A percentile compares a stretch with the other conserved stretches of the same genome.
Evolutionary conservation across 2,113 vertebrate genomes (phyloP).

Genomic region (Motacilla alba): DNA sequence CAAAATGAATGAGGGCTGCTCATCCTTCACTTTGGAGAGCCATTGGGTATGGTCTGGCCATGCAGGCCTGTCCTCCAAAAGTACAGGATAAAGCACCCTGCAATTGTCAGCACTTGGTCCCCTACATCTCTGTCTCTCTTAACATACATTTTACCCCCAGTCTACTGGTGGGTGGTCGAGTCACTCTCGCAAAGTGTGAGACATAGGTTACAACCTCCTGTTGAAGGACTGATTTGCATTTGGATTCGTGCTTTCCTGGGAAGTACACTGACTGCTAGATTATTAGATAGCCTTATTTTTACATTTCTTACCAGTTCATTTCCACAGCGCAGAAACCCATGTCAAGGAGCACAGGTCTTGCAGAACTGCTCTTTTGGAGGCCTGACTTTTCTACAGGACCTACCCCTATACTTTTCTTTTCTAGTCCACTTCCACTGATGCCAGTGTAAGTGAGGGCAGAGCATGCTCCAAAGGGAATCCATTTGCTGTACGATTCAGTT

Average conservation of each 20-base stretch:
- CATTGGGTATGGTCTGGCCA: neutral
- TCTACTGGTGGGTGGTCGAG: neutral
- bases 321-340: neutral
- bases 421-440: neutral
- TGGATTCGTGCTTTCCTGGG: neutral
- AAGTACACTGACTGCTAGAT: accelerated
- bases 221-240: neutral
- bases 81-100: neutral
- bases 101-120: neutral
- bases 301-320: neutral
- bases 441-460: neutral
- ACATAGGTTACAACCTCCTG: neutral
- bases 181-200: accelerated
- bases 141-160: neutral
- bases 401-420: neutral
- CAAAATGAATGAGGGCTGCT: neutral
- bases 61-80: neutral
- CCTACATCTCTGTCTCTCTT: neutral
- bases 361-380: neutral
- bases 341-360: no score
- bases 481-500: neutral
- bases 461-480: neutral
- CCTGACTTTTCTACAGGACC: neutral
- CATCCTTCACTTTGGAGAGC: neutral
- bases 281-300: neutral